Base-by-base conservation (phyloP, 2,888 invertebrate species). In the Willowsia nigromaculata region DNA sequence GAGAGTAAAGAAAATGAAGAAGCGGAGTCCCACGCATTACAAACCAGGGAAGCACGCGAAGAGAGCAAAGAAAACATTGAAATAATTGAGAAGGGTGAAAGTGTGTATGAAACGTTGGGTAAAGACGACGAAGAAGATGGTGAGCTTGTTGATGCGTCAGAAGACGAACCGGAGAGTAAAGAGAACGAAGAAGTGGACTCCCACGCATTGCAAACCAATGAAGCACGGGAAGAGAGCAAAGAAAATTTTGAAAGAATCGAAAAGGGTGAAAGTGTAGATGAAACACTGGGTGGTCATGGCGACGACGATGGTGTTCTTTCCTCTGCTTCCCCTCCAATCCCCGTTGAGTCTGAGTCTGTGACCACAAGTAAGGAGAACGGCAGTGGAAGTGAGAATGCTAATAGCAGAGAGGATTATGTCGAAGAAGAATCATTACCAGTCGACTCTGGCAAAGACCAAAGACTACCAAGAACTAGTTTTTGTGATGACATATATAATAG, bases 211-310 rank as follows among this genome's bases (percentile, higher is more conserved):
- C n/a, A n/a, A n/a, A n/a, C n/a, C n/a, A n/a, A n/a, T n/a, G n/a
- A n/a, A n/a, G n/a, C n/a, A n/a, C n/a, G n/a, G n/a, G n/a, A n/a
- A n/a, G n/a, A n/a, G n/a, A n/a, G n/a, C n/a, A n/a, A n/a, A n/a
- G n/a, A n/a, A n/a, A n/a, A n/a, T n/a, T n/a, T n/a, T n/a, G n/a
- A 83, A 13, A 37, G 56, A 78, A 30, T 37, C 84, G 15, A 78
- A 56, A 33, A 85, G 74, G 50, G 81, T 81, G 50, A 88, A 88
- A 53, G 56, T 15, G 22, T 84, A 83, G 47, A 83, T 78, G 59
- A 53, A n/a, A n/a, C n/a, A n/a, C n/a, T n/a, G n/a, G n/a, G 53
- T 3, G 78, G 78, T 11, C 74, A 25, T 11, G 59, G 74, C 56
- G 27, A 5, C 33, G 33, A 78, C 9, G 76, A 33, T 33, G 33